These are phyloP conservation scores for Isoperla grammatica DNA, from an alignment of 2,888 invertebrate species.

Conservation along the genomic window DNA sequence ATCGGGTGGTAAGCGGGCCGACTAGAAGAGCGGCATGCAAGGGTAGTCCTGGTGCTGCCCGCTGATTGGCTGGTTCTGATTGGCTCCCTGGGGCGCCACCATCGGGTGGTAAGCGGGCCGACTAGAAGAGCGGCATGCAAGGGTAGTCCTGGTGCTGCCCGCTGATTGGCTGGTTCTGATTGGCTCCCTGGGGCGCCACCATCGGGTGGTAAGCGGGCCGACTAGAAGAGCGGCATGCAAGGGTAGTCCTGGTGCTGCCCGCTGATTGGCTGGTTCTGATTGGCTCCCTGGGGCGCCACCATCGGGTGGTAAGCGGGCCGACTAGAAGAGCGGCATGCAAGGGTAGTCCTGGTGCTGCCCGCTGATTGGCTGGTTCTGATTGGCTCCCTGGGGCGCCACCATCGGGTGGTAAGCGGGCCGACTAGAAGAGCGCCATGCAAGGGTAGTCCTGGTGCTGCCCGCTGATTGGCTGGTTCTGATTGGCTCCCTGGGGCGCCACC, in stretches of 20 bases:
- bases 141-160: conserved; percentile 28
- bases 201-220: conserved; percentile 44
- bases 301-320: conserved; percentile 41
- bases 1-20: conserved; percentile 44
- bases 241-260: conserved; percentile 28
- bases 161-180: no score
- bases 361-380: no score
- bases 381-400: conserved; percentile 14
- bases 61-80: no score
- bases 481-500: conserved; percentile 14
- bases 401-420: conserved; percentile 41
- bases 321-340: conserved; percentile 26
- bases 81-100: conserved; percentile 14
- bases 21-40: conserved; percentile 26
- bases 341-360: conserved; percentile 28
- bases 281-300: conserved; percentile 14
- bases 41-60: conserved; percentile 28
- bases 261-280: no score
- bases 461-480: no score
- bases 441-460: conserved; percentile 28
- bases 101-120: conserved; percentile 44
- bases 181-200: conserved; percentile 14
- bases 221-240: conserved; percentile 26
- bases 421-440: conserved; percentile 26
- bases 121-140: conserved; percentile 26